Base-by-base conservation (phyloP, 2,113 vertebrate genomes). In the Vulpes ferrilata region DNA sequence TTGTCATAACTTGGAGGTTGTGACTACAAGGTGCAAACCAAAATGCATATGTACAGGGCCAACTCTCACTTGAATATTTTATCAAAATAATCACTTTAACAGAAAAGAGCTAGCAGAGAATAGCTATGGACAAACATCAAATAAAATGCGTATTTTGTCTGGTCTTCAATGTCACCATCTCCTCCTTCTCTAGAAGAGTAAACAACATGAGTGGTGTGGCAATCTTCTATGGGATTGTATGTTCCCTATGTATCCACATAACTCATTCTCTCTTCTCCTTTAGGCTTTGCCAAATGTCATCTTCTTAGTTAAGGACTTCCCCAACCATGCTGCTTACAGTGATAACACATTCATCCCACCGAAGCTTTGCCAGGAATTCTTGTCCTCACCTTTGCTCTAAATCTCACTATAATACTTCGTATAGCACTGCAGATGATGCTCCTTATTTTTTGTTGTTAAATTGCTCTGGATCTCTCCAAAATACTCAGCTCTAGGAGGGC, bases 391-490 rank as follows among this genome's bases (percentile, higher is more conserved):
- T 15, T 88, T 71, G 23, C 32, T 73, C 43, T 48, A 71, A 59
- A 81, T 38, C n/a, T 90, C 5, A 22, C 11, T 5, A 1, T 85
- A 38, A 92, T 94, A 59, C 35, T 86, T 69, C 92, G 22, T 9
- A 76, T 16, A 3, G 57, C 38, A 12, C 15, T 59, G 20, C 9
- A 67, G 38, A 71, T 67, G 16, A 3, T 19, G 15, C 35, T 65
- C 23, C 86, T 95, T 87, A 67, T 65, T 64, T 80, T 35, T 22
- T 80, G 22, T 20, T 94, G 67, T 96, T 60, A 55, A 95, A 79
- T 78, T 81, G 27, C 9, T 85, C 32, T 65, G n/a, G 11, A 30
- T 88, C 19, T 38, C 38, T 88, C 48, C 69, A 90, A 96, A 95
- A 35, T 65, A 90, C 71, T 73, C 84, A 89, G 1, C 59, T 60